phyloP scores from a whole-genome alignment of 2,797 vertebrate genomes.

The Oreonectes daqikongensis region DNA sequence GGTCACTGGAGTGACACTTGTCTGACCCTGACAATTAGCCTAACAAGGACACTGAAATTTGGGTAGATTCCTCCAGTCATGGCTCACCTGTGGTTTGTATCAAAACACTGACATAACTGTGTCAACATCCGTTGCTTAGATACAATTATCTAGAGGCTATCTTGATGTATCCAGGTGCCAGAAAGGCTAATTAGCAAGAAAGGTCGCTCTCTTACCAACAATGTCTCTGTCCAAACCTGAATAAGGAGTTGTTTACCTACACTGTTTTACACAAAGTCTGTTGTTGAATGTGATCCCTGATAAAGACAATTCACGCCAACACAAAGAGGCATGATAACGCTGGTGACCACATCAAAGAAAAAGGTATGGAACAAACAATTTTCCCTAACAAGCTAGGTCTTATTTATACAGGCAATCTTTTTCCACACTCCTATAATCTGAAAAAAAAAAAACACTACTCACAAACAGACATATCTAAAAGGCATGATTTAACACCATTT shows the following conservation, averaged over 20 bases:
- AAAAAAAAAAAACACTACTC: constrained; percentile 15
- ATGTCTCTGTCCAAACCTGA: constrained; percentile 36
- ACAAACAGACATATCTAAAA: neutral
- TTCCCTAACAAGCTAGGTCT: constrained; percentile 32
- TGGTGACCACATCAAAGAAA: constrained; percentile 44
- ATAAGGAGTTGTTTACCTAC: constrained; percentile 33
- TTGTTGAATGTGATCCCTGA: constrained; percentile 33
- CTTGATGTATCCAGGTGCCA: constrained; percentile 47
- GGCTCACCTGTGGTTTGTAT: constrained; percentile 42
- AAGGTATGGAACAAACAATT: constrained; percentile 43
- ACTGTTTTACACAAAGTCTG: constrained; percentile 13
- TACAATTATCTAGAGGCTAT: constrained; percentile 43
- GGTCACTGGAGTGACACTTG: neutral
- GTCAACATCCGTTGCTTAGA: constrained; percentile 23
- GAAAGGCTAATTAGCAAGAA: constrained; percentile 52
- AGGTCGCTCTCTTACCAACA: constrained; percentile 7
- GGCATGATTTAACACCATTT: neutral
- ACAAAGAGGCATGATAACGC: constrained; percentile 10
- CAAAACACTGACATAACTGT: constrained; percentile 35
- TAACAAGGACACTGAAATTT: neutral
- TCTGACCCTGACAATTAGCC: constrained; percentile 14
- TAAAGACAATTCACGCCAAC: constrained; percentile 42
- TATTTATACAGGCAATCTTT: constrained; percentile 40
- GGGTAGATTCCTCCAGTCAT: neutral
- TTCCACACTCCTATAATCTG: constrained; percentile 30